These are phyloP conservation scores for Drosophila leontia DNA, from an alignment of 1,140 invertebrate species.

Conservation along the genomic window DNA sequence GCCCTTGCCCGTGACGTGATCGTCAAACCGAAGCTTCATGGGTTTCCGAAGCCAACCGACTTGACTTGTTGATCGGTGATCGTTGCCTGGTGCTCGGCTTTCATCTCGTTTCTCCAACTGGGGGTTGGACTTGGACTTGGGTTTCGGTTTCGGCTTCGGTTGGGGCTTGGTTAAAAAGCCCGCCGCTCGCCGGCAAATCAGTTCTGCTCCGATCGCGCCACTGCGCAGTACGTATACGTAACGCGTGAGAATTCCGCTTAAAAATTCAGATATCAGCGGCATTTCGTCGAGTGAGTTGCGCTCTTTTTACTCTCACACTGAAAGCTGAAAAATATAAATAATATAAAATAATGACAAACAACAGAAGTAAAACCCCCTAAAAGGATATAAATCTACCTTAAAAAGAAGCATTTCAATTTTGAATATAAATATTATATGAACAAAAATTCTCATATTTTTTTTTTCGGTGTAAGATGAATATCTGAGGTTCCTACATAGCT, in stretches of 20 bases:
- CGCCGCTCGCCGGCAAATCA: constrained; percentile 66
- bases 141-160: constrained; percentile 7
- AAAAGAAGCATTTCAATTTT: neutral
- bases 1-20: constrained; percentile 25
- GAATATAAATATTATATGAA: neutral
- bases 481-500: too few species aligned
- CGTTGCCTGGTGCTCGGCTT: neutral
- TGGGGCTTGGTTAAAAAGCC: constrained; percentile 32
- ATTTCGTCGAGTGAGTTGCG: constrained; percentile 43
- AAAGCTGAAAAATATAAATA: neutral
- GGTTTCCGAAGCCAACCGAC: neutral
- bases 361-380: too few species aligned
- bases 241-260: constrained; percentile 14
- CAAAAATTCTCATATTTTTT: neutral
- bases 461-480: neutral
- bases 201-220: constrained; percentile 78
- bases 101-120: constrained; percentile 11
- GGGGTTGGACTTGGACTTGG: constrained; percentile 49
- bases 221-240: constrained; percentile 54
- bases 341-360: too few species aligned
- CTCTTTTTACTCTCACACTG: constrained; percentile 3
- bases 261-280: constrained; percentile 23
- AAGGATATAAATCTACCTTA: neutral
- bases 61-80: neutral
- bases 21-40: neutral